Base-by-base conservation (phyloP, 2,797 vertebrate species). In the Cuniculus paca region DNA sequence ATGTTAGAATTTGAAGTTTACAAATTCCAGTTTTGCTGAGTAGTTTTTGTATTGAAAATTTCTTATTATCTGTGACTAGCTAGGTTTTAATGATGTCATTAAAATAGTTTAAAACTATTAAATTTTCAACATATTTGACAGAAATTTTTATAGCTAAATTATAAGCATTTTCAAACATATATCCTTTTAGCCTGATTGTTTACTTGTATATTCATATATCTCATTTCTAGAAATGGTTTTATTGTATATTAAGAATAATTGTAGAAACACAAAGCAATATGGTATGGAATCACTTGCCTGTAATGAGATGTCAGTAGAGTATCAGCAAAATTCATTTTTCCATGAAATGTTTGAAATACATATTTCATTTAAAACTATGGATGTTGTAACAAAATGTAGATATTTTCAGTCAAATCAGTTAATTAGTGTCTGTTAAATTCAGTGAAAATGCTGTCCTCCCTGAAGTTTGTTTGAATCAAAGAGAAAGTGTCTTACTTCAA, bases 401-500 rank as follows among this genome's bases (percentile, higher is more conserved):
- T 16, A 93, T 86, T 92, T 94, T 34, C 58, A 95, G 81, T 92
- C 56, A 96, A 78, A 92, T 92, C 31, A 92, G 45, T 85, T 96
- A 95, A 96, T 95, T 84, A 79, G 52, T 83, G 61, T 97, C n/a
- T 95, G 42, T 60, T 58, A 28, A 84, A 86, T 31, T 60, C 52
- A 90, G 45, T 85, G 75, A 75, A 84, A 85, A 8, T 61, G 13
- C 60, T 92, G 52, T 95, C 42, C 88, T 93, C 5, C 7, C 6
- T 39, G 2, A 34, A 88, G n/a, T 87, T 87, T 6, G 14, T 75
- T 28, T 45, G 3, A 75, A 96, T 22, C 36, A 88, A 95, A 77
- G n/a, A 34, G 45, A 50, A 58, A 82, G 6, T 63, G 14, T 28
- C 7, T 5, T n/a, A 20, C 4, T 19, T 95, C 24, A 93, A 8